A percentile compares a stretch with the other conserved stretches of the same genome.
Evolutionary conservation across 2,797 vertebrate species (phyloP).

Genomic region (Myotis daubentonii): DNA sequence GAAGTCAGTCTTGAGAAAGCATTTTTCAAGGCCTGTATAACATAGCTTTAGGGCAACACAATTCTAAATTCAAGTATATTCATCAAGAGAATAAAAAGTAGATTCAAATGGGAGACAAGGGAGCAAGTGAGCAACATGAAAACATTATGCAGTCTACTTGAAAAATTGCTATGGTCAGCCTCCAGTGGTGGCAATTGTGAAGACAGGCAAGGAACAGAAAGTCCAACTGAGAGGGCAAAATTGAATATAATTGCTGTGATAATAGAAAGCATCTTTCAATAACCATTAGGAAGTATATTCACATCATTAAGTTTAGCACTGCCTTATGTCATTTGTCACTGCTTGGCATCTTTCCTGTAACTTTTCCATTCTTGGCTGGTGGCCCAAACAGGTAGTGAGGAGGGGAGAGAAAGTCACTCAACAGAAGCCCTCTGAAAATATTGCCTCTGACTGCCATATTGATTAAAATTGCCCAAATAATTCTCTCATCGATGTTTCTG

Average conservation of each 20-base stretch:
- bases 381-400: neutral
- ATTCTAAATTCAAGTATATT: slow-evolving; percentile 64
- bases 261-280: slow-evolving; percentile 42
- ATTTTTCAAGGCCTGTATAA: slow-evolving; percentile 54
- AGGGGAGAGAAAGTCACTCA: neutral
- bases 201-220: slow-evolving; percentile 31
- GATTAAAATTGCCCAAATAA: slow-evolving; percentile 35
- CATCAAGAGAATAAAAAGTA: slow-evolving; percentile 67
- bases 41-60: slow-evolving; percentile 39
- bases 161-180: slow-evolving; percentile 37
- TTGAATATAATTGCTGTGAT: slow-evolving; percentile 12
- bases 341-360: slow-evolving; percentile 9
- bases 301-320: neutral
- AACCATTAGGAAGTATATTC: neutral
- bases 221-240: neutral
- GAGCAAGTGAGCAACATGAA: slow-evolving; percentile 61
- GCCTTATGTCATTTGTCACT: neutral
- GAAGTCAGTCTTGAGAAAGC: slow-evolving; percentile 47
- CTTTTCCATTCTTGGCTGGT: slow-evolving; percentile 8
- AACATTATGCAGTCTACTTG: slow-evolving; percentile 53
- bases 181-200: slow-evolving; percentile 53
- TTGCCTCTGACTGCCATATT: neutral
- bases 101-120: slow-evolving; percentile 57
- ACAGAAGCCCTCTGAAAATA: neutral
- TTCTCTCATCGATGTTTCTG: too few species aligned